Conservation (phyloP, 1,140 invertebrate species). For the Helicoverpa zea region DNA sequence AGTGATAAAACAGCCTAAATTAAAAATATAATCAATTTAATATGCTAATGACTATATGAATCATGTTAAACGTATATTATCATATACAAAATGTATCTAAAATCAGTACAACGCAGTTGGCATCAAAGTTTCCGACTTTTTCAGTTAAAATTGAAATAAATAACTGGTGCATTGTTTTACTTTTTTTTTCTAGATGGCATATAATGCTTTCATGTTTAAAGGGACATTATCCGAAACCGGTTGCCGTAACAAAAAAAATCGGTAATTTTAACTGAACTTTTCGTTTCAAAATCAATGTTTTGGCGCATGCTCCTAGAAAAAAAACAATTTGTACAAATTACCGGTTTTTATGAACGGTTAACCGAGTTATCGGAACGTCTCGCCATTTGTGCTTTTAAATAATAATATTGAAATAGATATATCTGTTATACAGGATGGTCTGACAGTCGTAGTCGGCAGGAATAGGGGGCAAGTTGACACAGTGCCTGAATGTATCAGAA, state of each 20-base stretch:
- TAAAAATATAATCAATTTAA: too few relatives aligned
- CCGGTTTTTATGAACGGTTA: constrained; percentile 13
- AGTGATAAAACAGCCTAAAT: too few relatives aligned
- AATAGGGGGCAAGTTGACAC: not conserved
- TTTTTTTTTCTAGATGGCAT: constrained; percentile 35
- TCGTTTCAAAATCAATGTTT: too few relatives aligned
- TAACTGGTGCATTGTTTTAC: constrained; percentile 44
- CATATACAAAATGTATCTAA: not conserved
- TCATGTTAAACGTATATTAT: too few relatives aligned
- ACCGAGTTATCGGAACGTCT: constrained; percentile 44
- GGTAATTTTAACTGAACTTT: too few relatives aligned
- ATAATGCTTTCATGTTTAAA: constrained; percentile 45
- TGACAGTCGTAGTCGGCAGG: not conserved
- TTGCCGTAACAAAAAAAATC: not conserved
- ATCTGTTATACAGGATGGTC: constrained; percentile 27
- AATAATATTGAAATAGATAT: constrained; percentile 50
- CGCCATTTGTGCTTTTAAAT: constrained; percentile 81
- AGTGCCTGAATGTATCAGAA: not conserved
- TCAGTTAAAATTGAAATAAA: constrained; percentile 2
- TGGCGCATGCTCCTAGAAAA: too few relatives aligned
- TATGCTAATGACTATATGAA: too few relatives aligned
- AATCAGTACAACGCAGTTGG: not conserved
- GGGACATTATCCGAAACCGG: not conserved
- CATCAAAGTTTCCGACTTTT: not conserved
- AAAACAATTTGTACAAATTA: not conserved